A percentile compares a stretch with the other conserved stretches of the same genome.
These are phyloP conservation scores for Syrista parreyssii DNA, from an alignment of 2,888 invertebrate species.

Conservation along the genomic window DNA sequence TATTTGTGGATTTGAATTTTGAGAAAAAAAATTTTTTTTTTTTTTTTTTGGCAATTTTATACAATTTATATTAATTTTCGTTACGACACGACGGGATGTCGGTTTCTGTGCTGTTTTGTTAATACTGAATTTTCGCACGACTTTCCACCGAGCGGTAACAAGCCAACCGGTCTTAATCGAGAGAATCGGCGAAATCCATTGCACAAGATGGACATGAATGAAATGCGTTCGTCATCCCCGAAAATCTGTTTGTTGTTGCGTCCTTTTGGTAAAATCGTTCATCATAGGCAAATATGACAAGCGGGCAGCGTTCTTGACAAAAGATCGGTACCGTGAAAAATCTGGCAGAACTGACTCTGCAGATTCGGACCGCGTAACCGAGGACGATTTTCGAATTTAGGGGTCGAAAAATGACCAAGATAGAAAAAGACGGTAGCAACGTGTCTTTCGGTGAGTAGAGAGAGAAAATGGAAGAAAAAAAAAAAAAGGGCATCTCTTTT, in stretches of 20 bases:
- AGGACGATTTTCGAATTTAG: neutral
- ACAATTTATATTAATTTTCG: neutral
- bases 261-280: conserved; percentile 56
- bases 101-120: neutral
- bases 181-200: conserved; percentile 55
- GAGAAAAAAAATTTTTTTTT: too few species aligned
- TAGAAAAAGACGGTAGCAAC: neutral
- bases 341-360: conserved; percentile 60
- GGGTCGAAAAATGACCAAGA: neutral
- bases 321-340: conserved; percentile 63
- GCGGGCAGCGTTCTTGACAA: conserved; percentile 57
- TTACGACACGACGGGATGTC: neutral
- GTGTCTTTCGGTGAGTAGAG: neutral
- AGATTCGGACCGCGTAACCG: conserved; percentile 51
- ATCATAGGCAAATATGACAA: conserved; percentile 67
- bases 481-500: neutral
- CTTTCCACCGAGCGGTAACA: conserved; percentile 16
- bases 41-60: neutral
- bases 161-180: conserved; percentile 59
- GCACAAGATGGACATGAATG: conserved; percentile 47
- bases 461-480: neutral
- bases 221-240: conserved; percentile 59
- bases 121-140: neutral
- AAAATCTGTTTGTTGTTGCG: conserved; percentile 46
- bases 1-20: neutral